Percentiles rank a stretch among this genome's conserved stretches.
These are phyloP conservation scores for Bambusicola thoracicus DNA, from an alignment of 2,113 vertebrate species.

Conservation along the genomic window DNA sequence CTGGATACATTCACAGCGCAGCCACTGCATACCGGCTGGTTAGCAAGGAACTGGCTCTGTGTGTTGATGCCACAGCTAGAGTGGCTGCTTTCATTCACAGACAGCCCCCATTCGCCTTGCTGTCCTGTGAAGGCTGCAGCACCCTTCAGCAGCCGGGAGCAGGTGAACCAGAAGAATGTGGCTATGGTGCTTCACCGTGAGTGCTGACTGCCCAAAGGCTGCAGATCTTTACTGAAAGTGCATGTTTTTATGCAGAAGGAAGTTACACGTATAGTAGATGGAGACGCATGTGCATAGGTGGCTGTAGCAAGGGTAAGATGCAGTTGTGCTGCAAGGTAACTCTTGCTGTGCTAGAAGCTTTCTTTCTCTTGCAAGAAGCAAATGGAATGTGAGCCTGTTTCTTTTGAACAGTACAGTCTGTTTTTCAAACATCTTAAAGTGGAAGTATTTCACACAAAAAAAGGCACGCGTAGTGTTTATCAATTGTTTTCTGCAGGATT, in stretches of 20 bases:
- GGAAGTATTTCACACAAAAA: not conserved
- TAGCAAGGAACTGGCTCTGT: not conserved
- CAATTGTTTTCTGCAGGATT: not conserved
- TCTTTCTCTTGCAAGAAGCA: not conserved
- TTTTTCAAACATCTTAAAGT: not conserved
- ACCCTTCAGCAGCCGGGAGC: not conserved
- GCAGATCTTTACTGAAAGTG: not conserved
- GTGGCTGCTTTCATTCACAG: not conserved
- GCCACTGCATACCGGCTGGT: not conserved
- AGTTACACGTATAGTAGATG: not conserved
- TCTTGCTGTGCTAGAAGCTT: not conserved
- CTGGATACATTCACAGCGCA: not conserved
- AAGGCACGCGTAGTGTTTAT: not conserved
- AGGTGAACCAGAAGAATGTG: not conserved
- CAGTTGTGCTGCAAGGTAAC: not conserved
- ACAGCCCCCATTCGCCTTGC: not conserved
- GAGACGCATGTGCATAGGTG: not conserved
- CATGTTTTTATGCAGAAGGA: not conserved
- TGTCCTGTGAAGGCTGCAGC: not conserved
- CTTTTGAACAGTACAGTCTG: not conserved
- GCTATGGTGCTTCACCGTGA: accelerated
- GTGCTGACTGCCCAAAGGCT: not conserved
- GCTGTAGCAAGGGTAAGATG: not conserved
- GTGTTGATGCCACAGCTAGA: not conserved
- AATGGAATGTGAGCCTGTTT: not conserved